phyloP scores from a whole-genome alignment of 1,140 invertebrate species.

The Temnothorax nylanderi region DNA sequence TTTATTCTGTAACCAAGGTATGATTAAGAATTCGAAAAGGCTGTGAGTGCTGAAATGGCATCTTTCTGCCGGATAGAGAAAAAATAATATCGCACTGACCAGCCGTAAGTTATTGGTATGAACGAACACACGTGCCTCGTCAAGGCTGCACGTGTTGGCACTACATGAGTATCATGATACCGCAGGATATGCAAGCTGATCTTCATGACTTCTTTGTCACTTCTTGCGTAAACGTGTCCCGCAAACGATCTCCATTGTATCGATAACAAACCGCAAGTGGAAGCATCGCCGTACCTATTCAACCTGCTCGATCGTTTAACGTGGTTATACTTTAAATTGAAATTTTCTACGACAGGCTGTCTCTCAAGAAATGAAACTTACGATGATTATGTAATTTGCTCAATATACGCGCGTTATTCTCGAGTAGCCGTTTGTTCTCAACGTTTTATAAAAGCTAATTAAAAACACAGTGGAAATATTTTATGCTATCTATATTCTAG shows the following conservation, averaged over 20 bases:
- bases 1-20: not conserved
- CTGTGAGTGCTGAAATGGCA: not conserved
- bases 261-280: conserved; percentile 15
- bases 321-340: not conserved
- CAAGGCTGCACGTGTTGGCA: conserved; percentile 56
- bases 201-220: conserved; percentile 9
- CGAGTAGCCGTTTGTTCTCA: not conserved
- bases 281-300: not conserved
- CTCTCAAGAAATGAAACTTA: not conserved
- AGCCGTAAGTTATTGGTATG: conserved; percentile 10
- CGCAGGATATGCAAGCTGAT: conserved; percentile 14
- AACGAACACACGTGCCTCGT: conserved; percentile 12
- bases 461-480: not conserved
- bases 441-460: not conserved
- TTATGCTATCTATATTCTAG: not conserved
- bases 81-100: not conserved
- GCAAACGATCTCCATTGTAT: conserved; percentile 6
- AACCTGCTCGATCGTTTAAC: not conserved
- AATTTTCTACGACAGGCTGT: not conserved
- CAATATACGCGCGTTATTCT: not conserved
- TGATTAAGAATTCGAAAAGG: not conserved
- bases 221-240: not conserved
- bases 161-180: not conserved
- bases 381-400: not conserved
- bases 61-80: not conserved